Evolutionary conservation across 2,888 invertebrate species (phyloP).

Genomic region (Agonopterix heracliana): DNA sequence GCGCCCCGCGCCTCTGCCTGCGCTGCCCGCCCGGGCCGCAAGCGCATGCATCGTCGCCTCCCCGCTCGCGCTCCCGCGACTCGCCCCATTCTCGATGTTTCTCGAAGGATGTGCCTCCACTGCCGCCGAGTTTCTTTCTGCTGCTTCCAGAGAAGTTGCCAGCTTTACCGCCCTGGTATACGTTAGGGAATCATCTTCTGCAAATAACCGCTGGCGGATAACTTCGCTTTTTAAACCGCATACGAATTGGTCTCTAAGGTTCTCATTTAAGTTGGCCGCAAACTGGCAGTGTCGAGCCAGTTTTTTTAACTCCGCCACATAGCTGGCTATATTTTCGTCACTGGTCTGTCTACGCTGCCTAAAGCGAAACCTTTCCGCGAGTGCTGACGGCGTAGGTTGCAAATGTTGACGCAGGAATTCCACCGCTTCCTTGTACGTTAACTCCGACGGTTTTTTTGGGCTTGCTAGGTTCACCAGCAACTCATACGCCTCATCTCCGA

Average conservation of each 20-base stretch:
- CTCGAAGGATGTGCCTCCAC: too few relatives aligned
- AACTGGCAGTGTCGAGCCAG: background rate
- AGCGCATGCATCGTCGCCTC: background rate
- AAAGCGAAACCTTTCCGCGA: background rate
- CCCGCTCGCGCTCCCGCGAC: background rate
- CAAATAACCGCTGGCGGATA: too few relatives aligned
- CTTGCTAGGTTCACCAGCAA: background rate
- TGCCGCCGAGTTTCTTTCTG: background rate
- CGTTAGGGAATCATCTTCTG: background rate
- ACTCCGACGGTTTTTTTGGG: background rate
- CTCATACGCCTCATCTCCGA: background rate
- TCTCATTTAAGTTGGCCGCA: background rate
- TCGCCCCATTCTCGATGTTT: too few relatives aligned
- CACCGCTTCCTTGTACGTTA: background rate
- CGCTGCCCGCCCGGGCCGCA: background rate
- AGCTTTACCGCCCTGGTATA: background rate
- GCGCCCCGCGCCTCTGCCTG: too few relatives aligned
- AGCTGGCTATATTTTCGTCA: background rate
- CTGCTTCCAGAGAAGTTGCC: background rate
- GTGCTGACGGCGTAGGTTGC: background rate
- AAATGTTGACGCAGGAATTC: background rate
- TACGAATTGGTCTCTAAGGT: too few relatives aligned
- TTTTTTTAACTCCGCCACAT: background rate
- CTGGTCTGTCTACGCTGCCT: background rate
- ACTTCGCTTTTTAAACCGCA: too few relatives aligned